Percentiles rank a stretch among this genome's conserved stretches.
phyloP scores from a whole-genome alignment of 2,888 invertebrate species.

The Eupeodes latifasciatus region DNA sequence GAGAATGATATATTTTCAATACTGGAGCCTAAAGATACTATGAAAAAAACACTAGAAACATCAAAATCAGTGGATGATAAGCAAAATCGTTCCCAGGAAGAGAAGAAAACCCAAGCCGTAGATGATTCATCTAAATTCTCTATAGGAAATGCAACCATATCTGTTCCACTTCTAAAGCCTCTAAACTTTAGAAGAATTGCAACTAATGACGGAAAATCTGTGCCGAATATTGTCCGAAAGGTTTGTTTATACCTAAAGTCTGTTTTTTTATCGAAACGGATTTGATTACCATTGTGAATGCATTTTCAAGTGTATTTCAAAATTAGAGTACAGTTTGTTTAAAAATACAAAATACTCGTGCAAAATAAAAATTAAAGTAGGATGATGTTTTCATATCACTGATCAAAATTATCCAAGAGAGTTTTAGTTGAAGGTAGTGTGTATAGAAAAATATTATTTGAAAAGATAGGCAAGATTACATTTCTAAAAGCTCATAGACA shows the following conservation, averaged over 20 bases:
- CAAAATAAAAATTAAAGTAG: too few relatives aligned
- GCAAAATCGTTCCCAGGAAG: background rate
- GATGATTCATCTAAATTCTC: slow-evolving; percentile 86
- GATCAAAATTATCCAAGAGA: too few relatives aligned
- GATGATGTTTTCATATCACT: too few relatives aligned
- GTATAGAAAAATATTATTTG: too few relatives aligned
- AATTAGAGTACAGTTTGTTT: too few relatives aligned
- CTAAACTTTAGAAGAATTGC: slow-evolving; percentile 80
- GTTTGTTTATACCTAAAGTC: background rate
- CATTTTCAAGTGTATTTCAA: too few relatives aligned
- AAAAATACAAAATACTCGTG: too few relatives aligned
- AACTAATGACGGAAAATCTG: slow-evolving; percentile 60
- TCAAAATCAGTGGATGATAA: slow-evolving; percentile 35
- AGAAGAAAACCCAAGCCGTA: background rate
- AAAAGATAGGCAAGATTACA: too few relatives aligned
- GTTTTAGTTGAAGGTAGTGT: too few relatives aligned
- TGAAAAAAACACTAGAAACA: slow-evolving; percentile 43
- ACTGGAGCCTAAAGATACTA: slow-evolving; percentile 49
- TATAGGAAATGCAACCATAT: slow-evolving; percentile 84
- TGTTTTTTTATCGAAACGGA: background rate
- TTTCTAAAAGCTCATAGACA: too few relatives aligned
- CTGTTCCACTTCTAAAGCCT: slow-evolving; percentile 83
- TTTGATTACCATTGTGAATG: too few relatives aligned
- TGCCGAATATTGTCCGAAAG: slow-evolving; percentile 63
- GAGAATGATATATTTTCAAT: slow-evolving; percentile 52